These are phyloP conservation scores for Lagodon rhomboides DNA, from an alignment of 2,797 vertebrate species.

Conservation along the genomic window DNA sequence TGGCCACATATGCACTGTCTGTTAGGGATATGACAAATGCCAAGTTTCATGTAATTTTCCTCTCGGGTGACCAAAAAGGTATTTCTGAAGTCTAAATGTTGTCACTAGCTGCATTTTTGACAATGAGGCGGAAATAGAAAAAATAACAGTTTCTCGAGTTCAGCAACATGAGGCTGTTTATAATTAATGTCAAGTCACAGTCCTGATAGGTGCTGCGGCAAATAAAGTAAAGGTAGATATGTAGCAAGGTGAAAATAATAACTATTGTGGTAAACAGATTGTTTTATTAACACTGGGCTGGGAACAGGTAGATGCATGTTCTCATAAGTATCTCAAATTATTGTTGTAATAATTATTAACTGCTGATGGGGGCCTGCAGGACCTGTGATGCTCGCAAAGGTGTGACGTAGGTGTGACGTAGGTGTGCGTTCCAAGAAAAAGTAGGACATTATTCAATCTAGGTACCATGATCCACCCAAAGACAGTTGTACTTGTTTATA, in stretches of 20 bases:
- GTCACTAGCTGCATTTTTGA: neutral
- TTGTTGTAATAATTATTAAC: neutral
- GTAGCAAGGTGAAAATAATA: neutral
- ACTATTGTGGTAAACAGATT: neutral
- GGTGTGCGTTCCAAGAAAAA: neutral
- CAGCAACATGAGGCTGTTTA: neutral
- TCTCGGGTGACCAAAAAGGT: neutral
- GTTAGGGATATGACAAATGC: neutral
- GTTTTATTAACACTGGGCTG: neutral
- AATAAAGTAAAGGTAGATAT: neutral
- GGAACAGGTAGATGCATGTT: neutral
- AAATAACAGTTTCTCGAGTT: neutral
- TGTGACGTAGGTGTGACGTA: too few species aligned
- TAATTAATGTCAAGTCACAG: neutral
- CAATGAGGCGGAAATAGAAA: neutral
- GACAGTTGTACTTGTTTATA: neutral
- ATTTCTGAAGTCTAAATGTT: too few species aligned
- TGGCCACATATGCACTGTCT: neutral
- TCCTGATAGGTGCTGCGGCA: accelerated
- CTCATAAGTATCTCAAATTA: slow-evolving; percentile 1
- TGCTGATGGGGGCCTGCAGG: neutral
- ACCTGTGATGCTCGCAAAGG: neutral
- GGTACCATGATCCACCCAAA: neutral
- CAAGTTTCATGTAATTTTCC: too few species aligned
- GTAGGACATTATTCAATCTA: slow-evolving; percentile 2